phyloP scores from a whole-genome alignment of 2,888 invertebrate genomes.

The Euzophera pinguis region DNA sequence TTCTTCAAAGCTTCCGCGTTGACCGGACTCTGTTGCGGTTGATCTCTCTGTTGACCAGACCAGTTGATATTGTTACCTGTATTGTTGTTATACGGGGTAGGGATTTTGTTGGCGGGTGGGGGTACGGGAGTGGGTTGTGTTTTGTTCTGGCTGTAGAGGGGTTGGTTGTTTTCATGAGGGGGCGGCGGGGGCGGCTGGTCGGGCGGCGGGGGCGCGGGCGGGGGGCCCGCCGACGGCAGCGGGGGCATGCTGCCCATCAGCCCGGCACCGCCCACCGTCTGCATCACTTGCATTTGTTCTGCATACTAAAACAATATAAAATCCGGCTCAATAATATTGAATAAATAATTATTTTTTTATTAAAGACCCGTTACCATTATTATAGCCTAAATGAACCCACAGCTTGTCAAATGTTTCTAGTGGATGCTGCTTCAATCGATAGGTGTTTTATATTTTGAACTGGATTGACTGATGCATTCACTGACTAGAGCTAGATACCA shows the following conservation, averaged over 20 bases:
- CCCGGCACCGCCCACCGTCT: slow-evolving; percentile 28
- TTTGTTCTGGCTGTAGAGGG: slow-evolving; percentile 42
- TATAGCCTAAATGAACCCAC: no score
- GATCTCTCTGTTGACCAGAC: slow-evolving; percentile 18
- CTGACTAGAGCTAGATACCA: no score
- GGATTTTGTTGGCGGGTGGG: slow-evolving; percentile 29
- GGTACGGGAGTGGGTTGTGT: slow-evolving; percentile 31
- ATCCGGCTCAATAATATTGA: no score
- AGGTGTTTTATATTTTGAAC: no score
- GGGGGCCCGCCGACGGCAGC: slow-evolving; percentile 43
- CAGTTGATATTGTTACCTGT: slow-evolving; percentile 46
- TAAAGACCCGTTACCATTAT: no score
- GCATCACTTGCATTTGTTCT: slow-evolving; percentile 62
- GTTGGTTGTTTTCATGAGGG: slow-evolving; percentile 68
- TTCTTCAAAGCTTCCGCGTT: slow-evolving; percentile 63
- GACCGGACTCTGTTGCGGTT: slow-evolving; percentile 27
- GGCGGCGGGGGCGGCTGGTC: slow-evolving; percentile 53
- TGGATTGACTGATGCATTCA: no score
- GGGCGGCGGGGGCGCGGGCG: slow-evolving; percentile 38
- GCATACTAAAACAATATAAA: slow-evolving; percentile 49
- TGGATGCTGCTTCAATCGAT: no score
- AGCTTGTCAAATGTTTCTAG: no score
- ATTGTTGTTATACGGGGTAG: slow-evolving; percentile 32
- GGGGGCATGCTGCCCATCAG: slow-evolving; percentile 42
- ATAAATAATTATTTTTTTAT: no score